Percentiles rank a stretch among this genome's conserved stretches.
These are phyloP conservation scores for Pterobdella sp. DNA, from an alignment of 2,888 invertebrate species.

Conservation along the genomic window DNA sequence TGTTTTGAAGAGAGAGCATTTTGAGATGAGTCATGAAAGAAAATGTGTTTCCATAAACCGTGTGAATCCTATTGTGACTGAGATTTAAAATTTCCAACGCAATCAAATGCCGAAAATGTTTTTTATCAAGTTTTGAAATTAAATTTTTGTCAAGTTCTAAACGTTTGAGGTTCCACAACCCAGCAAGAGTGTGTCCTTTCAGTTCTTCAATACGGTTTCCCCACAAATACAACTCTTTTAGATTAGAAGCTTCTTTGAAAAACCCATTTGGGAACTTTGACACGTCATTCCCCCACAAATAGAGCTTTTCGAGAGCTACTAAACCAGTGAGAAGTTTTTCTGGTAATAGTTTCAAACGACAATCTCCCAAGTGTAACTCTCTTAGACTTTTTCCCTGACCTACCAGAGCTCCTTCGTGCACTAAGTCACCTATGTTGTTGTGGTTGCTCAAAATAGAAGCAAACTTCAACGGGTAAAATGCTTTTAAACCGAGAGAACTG, in stretches of 20 bases:
- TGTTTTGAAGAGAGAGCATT: constrained; percentile 35
- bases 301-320: constrained; percentile 30
- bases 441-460: constrained; percentile 21
- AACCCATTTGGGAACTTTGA: constrained; percentile 31
- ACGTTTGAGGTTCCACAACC: constrained; percentile 34
- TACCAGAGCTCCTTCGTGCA: constrained; percentile 33
- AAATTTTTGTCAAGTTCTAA: constrained; percentile 37
- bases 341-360: constrained; percentile 31
- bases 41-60: constrained; percentile 34
- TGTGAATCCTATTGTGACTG: constrained; percentile 35
- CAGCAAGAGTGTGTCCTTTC: constrained; percentile 34
- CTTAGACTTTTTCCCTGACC: constrained; percentile 34
- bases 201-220: constrained; percentile 35
- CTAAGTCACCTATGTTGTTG: constrained; percentile 24
- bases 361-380: constrained; percentile 35
- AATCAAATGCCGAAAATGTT: constrained; percentile 34
- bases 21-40: constrained; percentile 33
- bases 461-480: constrained; percentile 15
- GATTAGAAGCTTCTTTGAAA: constrained; percentile 32
- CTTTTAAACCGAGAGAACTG: constrained; percentile 4
- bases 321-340: constrained; percentile 33
- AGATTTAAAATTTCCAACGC: constrained; percentile 35
- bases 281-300: constrained; percentile 38
- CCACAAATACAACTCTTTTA: constrained; percentile 37
- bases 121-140: constrained; percentile 31